Base-by-base conservation (phyloP, 2,797 vertebrate genomes). In the Amphiprion clarkii region DNA sequence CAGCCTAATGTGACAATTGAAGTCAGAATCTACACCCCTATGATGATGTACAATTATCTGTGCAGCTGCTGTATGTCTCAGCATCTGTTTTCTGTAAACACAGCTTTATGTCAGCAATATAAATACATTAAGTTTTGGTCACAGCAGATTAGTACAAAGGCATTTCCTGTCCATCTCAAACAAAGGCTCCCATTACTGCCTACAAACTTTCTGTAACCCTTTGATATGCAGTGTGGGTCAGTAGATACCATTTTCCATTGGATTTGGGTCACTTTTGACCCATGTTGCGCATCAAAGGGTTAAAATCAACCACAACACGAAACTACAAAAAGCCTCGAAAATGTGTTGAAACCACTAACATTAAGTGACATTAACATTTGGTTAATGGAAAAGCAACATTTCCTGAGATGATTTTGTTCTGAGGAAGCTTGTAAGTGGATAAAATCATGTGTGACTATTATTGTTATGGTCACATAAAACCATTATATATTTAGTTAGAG, bases 101-200 rank as follows among this genome's bases (percentile, higher is more conserved):
- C 29, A 48, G 74, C 13, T 58, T 39, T 39, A 29, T 25, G 59
- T 58, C 27, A 44, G n/a, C 54, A 65, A 4, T 19, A 17, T n/a
- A 44, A 66, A 66, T 23, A 39, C 11, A 9, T 36, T 9, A 46
- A 19, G 17, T 48, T 48, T 48, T n/a, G 14, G 27, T 48, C 17
- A 71, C 60, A 65, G 46, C 27, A 60, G 55, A 77, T 71, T 49
- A 66, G 61, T 7, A n/a, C 17, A n/a, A 39, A 39, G 36, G 36
- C 36, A 39, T 17, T 48, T 48, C 46, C 46, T 48, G 46, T 48
- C 36, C 36, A 39, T 39, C 8, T 48, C 14, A 7, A 48, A 3
- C 14, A 8, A 17, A 48, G 46, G 8, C 17, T n/a, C 46, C 7
- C 9, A 17, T 48, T 48, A n/a, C 19, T 48, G 46, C 14, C 46